Evolutionary conservation across 2,888 invertebrate genomes (phyloP), one percentile per base, ranked within the genome.

Genomic region (Archips xylosteana): DNA sequence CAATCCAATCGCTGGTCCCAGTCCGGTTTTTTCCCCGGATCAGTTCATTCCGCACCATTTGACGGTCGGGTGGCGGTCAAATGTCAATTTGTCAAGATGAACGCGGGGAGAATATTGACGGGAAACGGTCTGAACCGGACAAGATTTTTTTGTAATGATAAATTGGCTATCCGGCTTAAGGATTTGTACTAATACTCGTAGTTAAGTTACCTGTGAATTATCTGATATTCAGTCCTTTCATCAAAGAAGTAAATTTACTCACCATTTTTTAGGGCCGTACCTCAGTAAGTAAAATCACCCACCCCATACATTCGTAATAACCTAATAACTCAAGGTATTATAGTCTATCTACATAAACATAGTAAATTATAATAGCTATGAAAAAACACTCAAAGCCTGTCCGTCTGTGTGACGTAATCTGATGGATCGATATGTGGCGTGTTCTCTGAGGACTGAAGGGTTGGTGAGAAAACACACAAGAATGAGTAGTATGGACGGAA

Each of bases 351-450:
- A 68, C 34, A 60, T 64, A 60, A 64, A 60, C 42, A 64, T 51
- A 49, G 49, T 65, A 69, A 69, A 74, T 64, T 57, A 73, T 65
- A 34, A 63, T 61, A 71, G 23, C 71, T 63, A 66, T 71, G 60
- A 68, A 72, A 75, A 69, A 74, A 69, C 72, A 72, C 72, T 72
- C 54, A 63, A 67, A 63, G 63, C 34, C 36, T 54, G 65, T 70
- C 64, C 70, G 36, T 63, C 69, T 45, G 60, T 39, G 47, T 59
- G 79, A 78, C 80, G 71, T 76, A 69, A 71, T 76, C 75, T 85
- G 84, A 86, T 79, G 76, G 85, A 86, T 87, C 85, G 82, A 86
- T 87, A 82, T 81, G 82, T 85, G 80, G 83, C 84, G 85, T 84
- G 85, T 78, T 76, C 75, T 76, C 74, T 75, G 75, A 77, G 80